A percentile compares a stretch with the other conserved stretches of the same genome.
Evolutionary conservation across 2,113 vertebrate genomes (phyloP).

Genomic region (Gnathonemus longibarbis): DNA sequence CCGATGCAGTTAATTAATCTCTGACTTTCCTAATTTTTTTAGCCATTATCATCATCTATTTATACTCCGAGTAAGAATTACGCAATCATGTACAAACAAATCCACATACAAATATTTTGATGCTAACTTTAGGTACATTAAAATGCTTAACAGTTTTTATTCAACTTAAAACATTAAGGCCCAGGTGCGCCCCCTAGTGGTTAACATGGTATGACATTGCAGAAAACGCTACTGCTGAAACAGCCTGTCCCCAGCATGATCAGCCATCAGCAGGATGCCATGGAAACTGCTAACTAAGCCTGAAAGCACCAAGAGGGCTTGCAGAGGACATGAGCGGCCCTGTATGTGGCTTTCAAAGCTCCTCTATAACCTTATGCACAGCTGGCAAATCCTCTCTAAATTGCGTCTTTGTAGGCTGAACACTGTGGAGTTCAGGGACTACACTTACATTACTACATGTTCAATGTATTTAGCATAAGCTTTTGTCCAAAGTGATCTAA

Average conservation of each 20-base stretch:
- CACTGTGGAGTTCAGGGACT: not conserved
- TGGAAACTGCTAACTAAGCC: slow-evolving; percentile 2
- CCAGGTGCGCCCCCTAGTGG: not conserved
- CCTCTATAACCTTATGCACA: not conserved
- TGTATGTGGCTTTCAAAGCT: not conserved
- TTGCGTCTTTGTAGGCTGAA: not conserved
- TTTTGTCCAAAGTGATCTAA: not conserved
- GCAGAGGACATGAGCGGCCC: not conserved
- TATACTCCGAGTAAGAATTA: not conserved
- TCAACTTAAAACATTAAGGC: not conserved
- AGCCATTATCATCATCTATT: not conserved
- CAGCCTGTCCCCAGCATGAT: not conserved
- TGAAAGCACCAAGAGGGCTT: not conserved
- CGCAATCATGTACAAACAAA: not conserved
- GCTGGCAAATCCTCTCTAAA: not conserved
- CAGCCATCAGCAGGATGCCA: not conserved
- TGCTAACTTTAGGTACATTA: not conserved
- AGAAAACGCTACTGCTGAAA: not conserved
- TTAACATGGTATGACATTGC: not conserved
- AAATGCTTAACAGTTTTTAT: not conserved
- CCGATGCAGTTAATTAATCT: not conserved
- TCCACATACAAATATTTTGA: not conserved
- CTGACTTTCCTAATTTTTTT: not conserved
- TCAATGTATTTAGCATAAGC: not conserved
- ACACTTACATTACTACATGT: not conserved